Conservation (phyloP, 2,113 vertebrate species). For the Ascaphus truei region DNA sequence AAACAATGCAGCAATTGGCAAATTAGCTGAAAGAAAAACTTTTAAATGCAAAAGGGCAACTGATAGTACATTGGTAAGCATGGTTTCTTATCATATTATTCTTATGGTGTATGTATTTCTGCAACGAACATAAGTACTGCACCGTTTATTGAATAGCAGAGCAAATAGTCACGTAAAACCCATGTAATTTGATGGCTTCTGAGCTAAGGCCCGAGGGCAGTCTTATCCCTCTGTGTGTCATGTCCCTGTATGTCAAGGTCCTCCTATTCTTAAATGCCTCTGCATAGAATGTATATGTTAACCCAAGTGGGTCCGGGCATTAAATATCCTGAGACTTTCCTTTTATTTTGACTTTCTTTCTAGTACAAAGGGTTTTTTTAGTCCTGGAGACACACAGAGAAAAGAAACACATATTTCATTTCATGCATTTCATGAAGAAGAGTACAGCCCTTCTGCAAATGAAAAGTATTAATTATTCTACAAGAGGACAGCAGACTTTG, state of each 20-base stretch:
- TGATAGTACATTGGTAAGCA: background rate
- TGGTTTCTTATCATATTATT: conserved; percentile 39
- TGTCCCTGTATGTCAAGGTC: conserved; percentile 45
- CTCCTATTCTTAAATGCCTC: conserved; percentile 48
- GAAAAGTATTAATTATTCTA: conserved; percentile 7
- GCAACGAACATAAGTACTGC: conserved; percentile 36
- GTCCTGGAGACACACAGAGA: background rate
- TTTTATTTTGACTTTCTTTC: background rate
- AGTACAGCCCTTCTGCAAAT: background rate
- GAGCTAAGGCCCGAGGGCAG: conserved; percentile 56
- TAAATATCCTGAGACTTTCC: conserved; percentile 13
- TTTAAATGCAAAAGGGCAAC: no score
- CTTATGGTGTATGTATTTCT: conserved; percentile 37
- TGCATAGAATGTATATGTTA: conserved; percentile 29
- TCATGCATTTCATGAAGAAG: background rate
- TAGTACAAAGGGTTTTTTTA: conserved; percentile 3
- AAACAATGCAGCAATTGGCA: no score
- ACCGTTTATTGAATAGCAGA: conserved; percentile 45
- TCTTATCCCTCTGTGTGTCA: conserved; percentile 48
- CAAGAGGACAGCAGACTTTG: background rate
- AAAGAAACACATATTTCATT: background rate
- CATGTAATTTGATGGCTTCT: conserved; percentile 53
- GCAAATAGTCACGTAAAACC: conserved; percentile 56
- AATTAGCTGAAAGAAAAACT: no score
- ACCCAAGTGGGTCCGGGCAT: conserved; percentile 4